Percentiles rank a stretch among this genome's conserved stretches.
These are phyloP conservation scores for Merluccius polli DNA, from an alignment of 2,797 vertebrate genomes.

Conservation along the genomic window DNA sequence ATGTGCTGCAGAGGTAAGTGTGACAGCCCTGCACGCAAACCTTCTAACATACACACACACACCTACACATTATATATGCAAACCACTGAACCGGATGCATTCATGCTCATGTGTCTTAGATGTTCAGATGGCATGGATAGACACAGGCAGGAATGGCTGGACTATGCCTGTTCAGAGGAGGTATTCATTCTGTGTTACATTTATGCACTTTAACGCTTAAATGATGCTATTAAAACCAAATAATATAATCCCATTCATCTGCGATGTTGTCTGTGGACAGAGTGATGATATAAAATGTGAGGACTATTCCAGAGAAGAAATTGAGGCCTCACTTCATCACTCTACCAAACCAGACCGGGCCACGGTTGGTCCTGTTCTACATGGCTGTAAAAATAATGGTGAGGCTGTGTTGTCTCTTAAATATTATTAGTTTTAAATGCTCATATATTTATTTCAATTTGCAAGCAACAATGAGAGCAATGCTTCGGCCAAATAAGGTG, in stretches of 20 bases:
- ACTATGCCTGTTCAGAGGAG: conserved; percentile 83
- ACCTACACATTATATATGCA: neutral
- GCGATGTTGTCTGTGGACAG: conserved; percentile 52
- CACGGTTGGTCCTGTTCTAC: conserved; percentile 59
- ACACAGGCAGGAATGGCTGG: conserved; percentile 92
- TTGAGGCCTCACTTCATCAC: conserved; percentile 56
- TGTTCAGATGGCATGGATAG: conserved; percentile 95
- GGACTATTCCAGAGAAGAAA: conserved; percentile 65
- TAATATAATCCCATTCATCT: neutral
- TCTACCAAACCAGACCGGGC: conserved; percentile 42
- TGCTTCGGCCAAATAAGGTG: neutral
- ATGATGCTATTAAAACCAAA: neutral
- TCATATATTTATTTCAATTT: neutral
- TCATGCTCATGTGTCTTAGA: conserved; percentile 58
- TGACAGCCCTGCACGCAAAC: neutral
- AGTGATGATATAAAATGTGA: conserved; percentile 75
- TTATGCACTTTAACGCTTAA: neutral
- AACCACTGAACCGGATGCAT: neutral
- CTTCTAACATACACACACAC: too few species aligned
- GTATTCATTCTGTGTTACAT: conserved; percentile 44
- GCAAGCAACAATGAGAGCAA: neutral
- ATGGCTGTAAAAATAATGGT: conserved; percentile 77
- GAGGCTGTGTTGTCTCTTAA: conserved; percentile 19
- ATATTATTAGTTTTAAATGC: neutral
- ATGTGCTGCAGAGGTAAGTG: conserved; percentile 87